Conservation (phyloP, 35 echinoderm and acorn worm species). For the Chiridota heheva region DNA sequence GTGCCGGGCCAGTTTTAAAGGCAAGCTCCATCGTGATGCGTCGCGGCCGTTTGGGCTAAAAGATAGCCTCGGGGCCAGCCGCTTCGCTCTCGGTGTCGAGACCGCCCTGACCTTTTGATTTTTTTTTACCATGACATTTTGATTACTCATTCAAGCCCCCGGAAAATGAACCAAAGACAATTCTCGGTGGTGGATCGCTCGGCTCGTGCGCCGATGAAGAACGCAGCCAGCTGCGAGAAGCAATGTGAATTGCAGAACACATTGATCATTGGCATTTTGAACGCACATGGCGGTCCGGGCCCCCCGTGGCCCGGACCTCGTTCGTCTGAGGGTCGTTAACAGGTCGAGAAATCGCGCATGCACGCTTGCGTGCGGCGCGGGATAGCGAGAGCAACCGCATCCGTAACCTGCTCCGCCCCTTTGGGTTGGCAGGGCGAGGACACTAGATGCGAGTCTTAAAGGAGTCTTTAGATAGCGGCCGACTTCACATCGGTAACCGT, state of each 20-base stretch:
- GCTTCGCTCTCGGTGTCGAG: not conserved
- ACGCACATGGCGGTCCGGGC: constrained; percentile 67
- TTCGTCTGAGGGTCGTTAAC: constrained; percentile 46
- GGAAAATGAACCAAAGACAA: constrained; percentile 59
- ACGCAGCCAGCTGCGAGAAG: constrained; percentile 81
- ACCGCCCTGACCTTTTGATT: not conserved
- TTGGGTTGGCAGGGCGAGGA: not conserved
- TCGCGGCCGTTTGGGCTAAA: too few relatives aligned
- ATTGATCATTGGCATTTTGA: constrained; percentile 75
- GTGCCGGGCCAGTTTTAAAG: not conserved
- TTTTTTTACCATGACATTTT: too few relatives aligned
- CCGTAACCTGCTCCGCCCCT: not conserved
- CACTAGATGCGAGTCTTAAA: not conserved
- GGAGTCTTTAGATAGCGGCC: not conserved
- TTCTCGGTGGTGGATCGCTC: constrained; percentile 93
- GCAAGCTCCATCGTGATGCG: not conserved
- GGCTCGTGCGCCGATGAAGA: constrained; percentile 93
- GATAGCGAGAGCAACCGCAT: not conserved
- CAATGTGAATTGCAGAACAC: constrained; percentile 88
- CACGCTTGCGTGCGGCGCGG: not conserved
- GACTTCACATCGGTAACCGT: not conserved
- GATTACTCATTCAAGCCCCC: too few relatives aligned
- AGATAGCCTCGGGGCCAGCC: not conserved
- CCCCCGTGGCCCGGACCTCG: constrained; percentile 37
- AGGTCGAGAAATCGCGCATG: not conserved